Percentiles rank a stretch among this genome's conserved stretches.
These are phyloP conservation scores for Mirza zaza DNA, from an alignment of 2,113 vertebrate genomes.

Conservation along the genomic window DNA sequence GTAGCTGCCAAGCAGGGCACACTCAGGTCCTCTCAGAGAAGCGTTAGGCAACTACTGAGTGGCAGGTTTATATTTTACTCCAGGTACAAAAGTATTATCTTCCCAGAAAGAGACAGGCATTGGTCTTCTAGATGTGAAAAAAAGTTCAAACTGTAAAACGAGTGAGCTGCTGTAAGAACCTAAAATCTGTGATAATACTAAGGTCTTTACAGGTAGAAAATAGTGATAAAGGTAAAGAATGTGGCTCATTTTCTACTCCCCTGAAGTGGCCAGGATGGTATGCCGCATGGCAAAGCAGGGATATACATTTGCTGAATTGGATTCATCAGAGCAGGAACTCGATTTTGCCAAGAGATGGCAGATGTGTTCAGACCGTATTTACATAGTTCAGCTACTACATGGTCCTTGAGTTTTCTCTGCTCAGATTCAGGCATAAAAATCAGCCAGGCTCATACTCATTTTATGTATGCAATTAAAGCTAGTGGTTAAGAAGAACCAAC, in stretches of 20 bases:
- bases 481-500: background rate
- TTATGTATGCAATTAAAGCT: background rate
- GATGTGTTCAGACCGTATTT: background rate
- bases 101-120: background rate
- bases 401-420: background rate
- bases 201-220: background rate
- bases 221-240: background rate
- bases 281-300: background rate
- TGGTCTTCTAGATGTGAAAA: background rate
- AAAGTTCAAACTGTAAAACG: background rate
- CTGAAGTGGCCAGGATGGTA: background rate
- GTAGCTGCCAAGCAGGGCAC: background rate
- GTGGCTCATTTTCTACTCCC: background rate
- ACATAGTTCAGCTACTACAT: background rate
- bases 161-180: background rate
- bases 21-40: background rate
- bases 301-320: background rate
- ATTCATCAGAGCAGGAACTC: background rate
- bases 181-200: background rate
- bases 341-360: constrained; percentile 50
- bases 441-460: background rate
- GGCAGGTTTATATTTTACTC: background rate
- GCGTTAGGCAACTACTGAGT: background rate
- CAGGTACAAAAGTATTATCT: background rate
- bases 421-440: background rate